Evolutionary conservation across 2,888 invertebrate species (phyloP), one percentile per base, ranked within the genome.

Genomic region (Sphinx pinastri): DNA sequence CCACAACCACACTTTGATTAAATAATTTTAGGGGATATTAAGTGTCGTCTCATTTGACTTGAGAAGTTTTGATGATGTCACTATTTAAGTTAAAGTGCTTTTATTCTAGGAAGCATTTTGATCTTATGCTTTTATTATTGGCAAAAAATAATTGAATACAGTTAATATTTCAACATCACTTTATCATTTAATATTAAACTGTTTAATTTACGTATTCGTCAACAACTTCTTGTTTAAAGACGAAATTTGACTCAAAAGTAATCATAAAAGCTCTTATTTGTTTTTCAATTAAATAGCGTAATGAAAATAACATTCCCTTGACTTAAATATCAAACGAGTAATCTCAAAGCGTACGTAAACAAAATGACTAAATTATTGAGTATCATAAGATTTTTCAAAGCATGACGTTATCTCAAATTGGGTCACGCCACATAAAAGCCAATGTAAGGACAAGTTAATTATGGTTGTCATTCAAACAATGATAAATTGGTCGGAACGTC

Each of bases 401-500:
- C 75, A 67, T 78, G 81, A 81, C 79, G 79, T 74, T 75, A 81
- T 79, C 76, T 78, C 81, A 82, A 88, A 88, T 86, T 86, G 76
- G 87, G 86, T 86, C 87, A 76, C 71, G 76, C 75, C 77, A 80
- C 80, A 80, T 81, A 81, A 85, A 77, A 82, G 78, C 78, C 80
- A 79, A 78, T 81, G 79, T 82, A 88, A 89, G 88, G 91, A 88
- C 89, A 89, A 82, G 81, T 79, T 88, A 90, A 91, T 91, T 90
- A 85, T 75, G 83, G 75, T 78, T 82, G 90, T 89, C 88, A 86
- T 88, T 85, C 81, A 84, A 85, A 90, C 82, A 84, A 90, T 90
- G 89, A 90, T 89, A 85, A 86, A 91, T 88, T 84, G 81, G 76
- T 75, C 72, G 76, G 81, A 83, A 83, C 83, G 82, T 83, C 80